Evolutionary conservation across 2,113 vertebrate species (phyloP), one percentile per base, ranked within the genome.

Genomic region (Centrocercus urophasianus): DNA sequence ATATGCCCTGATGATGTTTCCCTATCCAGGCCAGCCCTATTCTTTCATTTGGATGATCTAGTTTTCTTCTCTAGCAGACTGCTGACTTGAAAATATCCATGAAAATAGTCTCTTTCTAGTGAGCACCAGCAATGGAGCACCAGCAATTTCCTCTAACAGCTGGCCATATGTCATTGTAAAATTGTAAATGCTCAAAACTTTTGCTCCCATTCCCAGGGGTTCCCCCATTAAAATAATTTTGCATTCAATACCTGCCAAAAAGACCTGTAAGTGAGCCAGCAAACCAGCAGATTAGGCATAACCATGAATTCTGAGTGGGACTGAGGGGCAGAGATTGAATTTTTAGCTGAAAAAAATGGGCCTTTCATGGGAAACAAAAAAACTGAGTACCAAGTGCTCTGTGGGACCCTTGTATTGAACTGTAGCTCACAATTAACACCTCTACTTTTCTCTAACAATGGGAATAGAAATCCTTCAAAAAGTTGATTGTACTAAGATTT

Each of bases 241-340:
- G 95, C 96, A 98, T 98, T 98, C 98, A 98, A 71, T 97, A 98
- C 96, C 96, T 98, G 98, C 98, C 98, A 98, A 98, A 89, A 90
- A 59, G 85, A 86, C 90, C 95, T 98, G 97, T 94, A 97, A 97
- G 86, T 45, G 87, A 98, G 98, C 98, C 98, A 98, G 95, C 94
- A 96, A 97, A 97, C 96, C 90, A 69, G 95, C 96, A 98, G 97
- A 98, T 98, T 98, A 98, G 94, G 95, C 96, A 95, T 97, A 98
- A 98, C 97, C 97, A 97, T 97, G 97, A 97, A 97, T 98, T 97
- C 97, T 91, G 97, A 98, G 96, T 95, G 91, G 96, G 97, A 92
- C 43, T 84, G 94, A 97, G 67, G 74, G 93, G 91, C 92, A 86
- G 91, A 96, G 95, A 96, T 95, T 96, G 79, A 96, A 94, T 90